Evolutionary conservation across 2,888 invertebrate species (phyloP), one percentile per base, ranked within the genome.

Genomic region (Pristionchus arcanus): DNA sequence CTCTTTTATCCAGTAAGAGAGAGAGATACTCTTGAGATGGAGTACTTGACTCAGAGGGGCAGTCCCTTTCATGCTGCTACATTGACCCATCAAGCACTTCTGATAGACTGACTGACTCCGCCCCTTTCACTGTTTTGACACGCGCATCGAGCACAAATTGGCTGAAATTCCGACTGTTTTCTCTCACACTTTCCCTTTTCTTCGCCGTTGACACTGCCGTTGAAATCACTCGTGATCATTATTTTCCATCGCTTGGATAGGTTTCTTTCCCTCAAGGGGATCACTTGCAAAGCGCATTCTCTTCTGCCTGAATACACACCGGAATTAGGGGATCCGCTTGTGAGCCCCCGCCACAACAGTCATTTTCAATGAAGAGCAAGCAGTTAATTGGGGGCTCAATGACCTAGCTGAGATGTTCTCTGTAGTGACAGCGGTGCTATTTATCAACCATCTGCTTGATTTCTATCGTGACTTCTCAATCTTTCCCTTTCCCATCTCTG

Each of bases 11-110:
- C 84, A 28, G 81, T n/a, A 21, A n/a, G 25, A 63, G n/a, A 31
- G 74, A 77, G 34, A 81, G 81, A 81, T 81, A 81, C 81, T 81
- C 81, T 81, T 53, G 49, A 81, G 81, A 34, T 42, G 21, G 42
- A n/a, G 81, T 53, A 81, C 81, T 81, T 81, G 81, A 81, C 81
- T 49, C 81, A n/a, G n/a, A 49, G 42, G 1, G 13, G 49, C n/a
- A 49, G 42, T 49, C 81, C 28, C 81, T 81, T 81, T 81, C 81
- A 53, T 81, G 42, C 49, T 13, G 21, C 15, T 15, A 31, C 21
- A 34, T 4, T 49, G 74, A 74, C 74, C 74, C 74, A 74, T 21
- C 21, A 37, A 74, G 74, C 31, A 74, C 19, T 37, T 21, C 37
- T 74, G 74, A 81, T 49, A 9, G 81, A 81, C 53, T 81, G 49